phyloP scores from a whole-genome alignment of 2,888 invertebrate species.

The Cataglyphis livida region DNA sequence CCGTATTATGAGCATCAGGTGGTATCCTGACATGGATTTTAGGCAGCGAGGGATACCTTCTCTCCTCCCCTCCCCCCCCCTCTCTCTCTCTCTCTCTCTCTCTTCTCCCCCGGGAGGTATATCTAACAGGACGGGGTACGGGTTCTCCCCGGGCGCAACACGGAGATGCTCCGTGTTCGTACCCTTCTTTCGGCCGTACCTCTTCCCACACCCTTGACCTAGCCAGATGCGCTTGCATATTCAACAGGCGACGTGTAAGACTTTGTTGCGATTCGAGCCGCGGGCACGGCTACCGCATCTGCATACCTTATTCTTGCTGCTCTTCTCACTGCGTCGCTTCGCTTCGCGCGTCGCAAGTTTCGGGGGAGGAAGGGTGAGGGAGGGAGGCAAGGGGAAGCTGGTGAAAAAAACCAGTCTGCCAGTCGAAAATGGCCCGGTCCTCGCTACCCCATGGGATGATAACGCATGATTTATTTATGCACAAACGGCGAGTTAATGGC shows the following conservation, averaged over 20 bases:
- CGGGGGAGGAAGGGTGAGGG: not conserved
- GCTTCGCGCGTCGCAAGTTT: conserved; percentile 24
- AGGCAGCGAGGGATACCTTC: conserved; percentile 16
- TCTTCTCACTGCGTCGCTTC: conserved; percentile 24
- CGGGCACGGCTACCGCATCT: conserved; percentile 42
- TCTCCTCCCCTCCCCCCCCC: too few relatives aligned
- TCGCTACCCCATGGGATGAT: conserved; percentile 41
- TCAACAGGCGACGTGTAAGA: conserved; percentile 60
- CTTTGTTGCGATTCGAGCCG: conserved; percentile 60
- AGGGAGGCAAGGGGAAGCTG: not conserved
- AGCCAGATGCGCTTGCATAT: conserved; percentile 70
- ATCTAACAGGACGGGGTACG: conserved; percentile 42
- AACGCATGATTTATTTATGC: conserved; percentile 52
- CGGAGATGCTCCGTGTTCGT: not conserved
- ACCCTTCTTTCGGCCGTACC: conserved; percentile 7
- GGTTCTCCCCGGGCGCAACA: not conserved
- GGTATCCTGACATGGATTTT: conserved; percentile 47
- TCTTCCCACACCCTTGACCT: conserved; percentile 68
- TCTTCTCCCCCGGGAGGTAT: not conserved
- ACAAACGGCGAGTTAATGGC: conserved; percentile 35
- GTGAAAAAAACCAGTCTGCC: conserved; percentile 51
- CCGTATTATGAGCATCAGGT: conserved; percentile 65
- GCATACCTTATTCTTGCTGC: conserved; percentile 47
- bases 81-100: not conserved
- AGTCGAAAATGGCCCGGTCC: conserved; percentile 46